Percentiles rank a stretch among this genome's conserved stretches.
Evolutionary conservation across 1,140 invertebrate genomes (phyloP).

Genomic region (Nephotettix cincticeps): DNA sequence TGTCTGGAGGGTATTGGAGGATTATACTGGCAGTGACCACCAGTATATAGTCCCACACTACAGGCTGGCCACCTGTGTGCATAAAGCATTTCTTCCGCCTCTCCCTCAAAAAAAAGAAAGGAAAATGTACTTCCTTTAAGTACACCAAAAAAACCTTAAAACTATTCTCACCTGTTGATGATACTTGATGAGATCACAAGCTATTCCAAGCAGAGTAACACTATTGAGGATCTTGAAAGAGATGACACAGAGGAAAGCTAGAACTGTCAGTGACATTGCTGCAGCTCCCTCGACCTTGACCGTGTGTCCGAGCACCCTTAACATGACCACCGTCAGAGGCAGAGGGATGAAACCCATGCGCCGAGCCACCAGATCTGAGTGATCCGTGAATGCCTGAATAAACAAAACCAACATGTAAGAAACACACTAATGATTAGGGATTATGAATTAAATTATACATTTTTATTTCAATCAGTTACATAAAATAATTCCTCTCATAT

Average conservation of each 20-base stretch:
- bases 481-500: too few relatives aligned
- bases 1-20: too few relatives aligned
- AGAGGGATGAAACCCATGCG: constrained; percentile 98
- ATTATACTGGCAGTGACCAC: too few relatives aligned
- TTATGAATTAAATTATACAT: too few relatives aligned
- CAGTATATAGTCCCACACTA: too few relatives aligned
- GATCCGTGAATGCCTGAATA: constrained; percentile 90
- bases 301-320: constrained; percentile 75
- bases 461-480: too few relatives aligned
- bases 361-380: constrained; percentile 92
- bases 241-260: constrained; percentile 79
- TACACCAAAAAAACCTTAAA: constrained; percentile 1
- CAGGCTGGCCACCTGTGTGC: too few relatives aligned
- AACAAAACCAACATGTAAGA: background rate
- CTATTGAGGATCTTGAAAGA: constrained; percentile 82
- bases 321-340: constrained; percentile 88
- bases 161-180: constrained; percentile 42
- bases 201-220: constrained; percentile 84
- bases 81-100: too few relatives aligned
- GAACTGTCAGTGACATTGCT: constrained; percentile 65
- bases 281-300: constrained; percentile 61
- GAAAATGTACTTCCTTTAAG: too few relatives aligned
- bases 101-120: too few relatives aligned
- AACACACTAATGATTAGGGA: background rate
- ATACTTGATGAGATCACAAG: constrained; percentile 83